Percentiles rank a stretch among this genome's conserved stretches.
Conservation (phyloP, 2,888 invertebrate genomes). For the Agriopis aurantiaria region DNA sequence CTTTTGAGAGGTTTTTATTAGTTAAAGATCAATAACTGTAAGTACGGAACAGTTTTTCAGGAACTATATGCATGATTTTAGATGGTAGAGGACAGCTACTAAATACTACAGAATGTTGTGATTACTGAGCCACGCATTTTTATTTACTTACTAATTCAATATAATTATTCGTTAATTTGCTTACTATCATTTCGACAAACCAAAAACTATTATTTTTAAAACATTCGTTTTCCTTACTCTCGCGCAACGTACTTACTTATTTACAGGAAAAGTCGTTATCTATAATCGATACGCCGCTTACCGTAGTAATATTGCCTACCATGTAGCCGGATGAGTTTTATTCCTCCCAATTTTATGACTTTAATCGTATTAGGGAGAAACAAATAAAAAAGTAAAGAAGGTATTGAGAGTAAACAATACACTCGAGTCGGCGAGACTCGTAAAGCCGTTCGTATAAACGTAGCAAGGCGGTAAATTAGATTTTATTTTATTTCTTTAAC, state of each 20-base stretch:
- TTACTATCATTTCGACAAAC: too few relatives aligned
- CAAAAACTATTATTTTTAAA: neutral
- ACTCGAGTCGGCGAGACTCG: conserved; percentile 73
- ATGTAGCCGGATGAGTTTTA: conserved; percentile 52
- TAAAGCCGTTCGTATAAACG: conserved; percentile 81
- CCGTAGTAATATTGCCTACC: conserved; percentile 36
- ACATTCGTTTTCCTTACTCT: neutral
- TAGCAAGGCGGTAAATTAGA: conserved; percentile 83
- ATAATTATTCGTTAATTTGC: too few relatives aligned
- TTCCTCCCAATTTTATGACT: conserved; percentile 56
- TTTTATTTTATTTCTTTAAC: conserved; percentile 86
- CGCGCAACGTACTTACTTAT: neutral
- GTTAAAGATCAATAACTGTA: too few relatives aligned
- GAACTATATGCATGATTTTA: too few relatives aligned
- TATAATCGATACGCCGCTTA: conserved; percentile 27
- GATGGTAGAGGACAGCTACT: too few relatives aligned
- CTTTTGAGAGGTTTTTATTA: too few relatives aligned
- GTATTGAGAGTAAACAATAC: conserved; percentile 77
- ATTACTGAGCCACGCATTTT: too few relatives aligned
- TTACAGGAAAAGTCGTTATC: conserved; percentile 25
- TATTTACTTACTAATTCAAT: too few relatives aligned
- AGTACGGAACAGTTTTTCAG: too few relatives aligned
- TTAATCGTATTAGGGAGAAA: conserved; percentile 63
- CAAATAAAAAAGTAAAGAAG: conserved; percentile 63
- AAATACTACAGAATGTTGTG: too few relatives aligned